phyloP scores from a whole-genome alignment of 2,113 vertebrate species.

The Crotophaga sulcirostris region DNA sequence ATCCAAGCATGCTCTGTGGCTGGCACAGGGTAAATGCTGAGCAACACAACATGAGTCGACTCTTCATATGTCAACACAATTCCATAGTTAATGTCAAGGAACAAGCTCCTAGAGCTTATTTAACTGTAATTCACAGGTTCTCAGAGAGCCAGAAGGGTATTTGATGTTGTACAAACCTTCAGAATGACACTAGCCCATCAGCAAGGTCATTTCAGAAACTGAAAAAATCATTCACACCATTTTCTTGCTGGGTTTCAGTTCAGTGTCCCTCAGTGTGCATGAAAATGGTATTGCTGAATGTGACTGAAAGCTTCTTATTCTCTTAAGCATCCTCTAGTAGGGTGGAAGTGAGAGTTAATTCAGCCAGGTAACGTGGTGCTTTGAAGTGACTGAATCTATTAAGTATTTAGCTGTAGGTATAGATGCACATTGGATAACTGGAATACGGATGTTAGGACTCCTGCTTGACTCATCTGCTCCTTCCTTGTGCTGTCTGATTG shows the following conservation, averaged over 20 bases:
- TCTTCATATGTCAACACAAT: not conserved
- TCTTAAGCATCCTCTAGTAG: not conserved
- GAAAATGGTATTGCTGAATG: not conserved
- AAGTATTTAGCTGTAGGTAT: not conserved
- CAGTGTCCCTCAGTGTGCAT: not conserved
- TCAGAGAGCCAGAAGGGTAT: not conserved
- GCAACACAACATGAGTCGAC: not conserved
- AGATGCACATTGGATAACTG: not conserved
- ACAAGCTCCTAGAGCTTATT: not conserved
- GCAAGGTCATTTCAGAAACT: not conserved
- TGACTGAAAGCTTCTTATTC: not conserved
- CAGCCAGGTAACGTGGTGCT: not conserved
- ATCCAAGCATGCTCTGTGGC: not conserved
- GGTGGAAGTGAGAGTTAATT: not conserved
- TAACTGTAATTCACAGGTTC: not conserved
- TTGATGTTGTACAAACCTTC: not conserved
- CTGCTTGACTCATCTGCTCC: not conserved
- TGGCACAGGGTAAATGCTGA: not conserved
- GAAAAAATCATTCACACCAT: not conserved
- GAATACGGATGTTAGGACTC: not conserved
- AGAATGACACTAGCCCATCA: not conserved
- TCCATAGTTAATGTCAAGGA: not conserved
- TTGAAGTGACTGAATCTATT: slow-evolving; percentile 6
- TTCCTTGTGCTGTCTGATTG: not conserved
- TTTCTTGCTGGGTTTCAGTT: not conserved